These are phyloP conservation scores for Anarhynchus alexandrinus DNA, from an alignment of 2,113 vertebrate species.

Conservation along the genomic window DNA sequence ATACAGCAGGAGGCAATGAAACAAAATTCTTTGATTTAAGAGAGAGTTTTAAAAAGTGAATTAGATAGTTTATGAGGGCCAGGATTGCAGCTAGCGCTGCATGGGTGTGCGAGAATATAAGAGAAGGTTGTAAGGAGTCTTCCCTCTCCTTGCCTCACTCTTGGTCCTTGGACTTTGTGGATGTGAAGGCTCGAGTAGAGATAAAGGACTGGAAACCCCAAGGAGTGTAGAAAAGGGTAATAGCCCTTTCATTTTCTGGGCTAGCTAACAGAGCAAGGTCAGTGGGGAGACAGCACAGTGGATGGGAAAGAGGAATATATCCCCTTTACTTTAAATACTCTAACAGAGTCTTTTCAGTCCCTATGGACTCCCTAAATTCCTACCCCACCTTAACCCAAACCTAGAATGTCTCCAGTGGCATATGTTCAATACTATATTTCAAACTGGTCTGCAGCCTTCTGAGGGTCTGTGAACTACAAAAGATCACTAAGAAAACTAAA, in stretches of 20 bases:
- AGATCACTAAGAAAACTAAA: not conserved
- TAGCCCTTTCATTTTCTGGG: not conserved
- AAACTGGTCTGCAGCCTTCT: not conserved
- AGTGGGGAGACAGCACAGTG: not conserved
- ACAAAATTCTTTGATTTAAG: constrained; percentile 49
- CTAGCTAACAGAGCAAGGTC: not conserved
- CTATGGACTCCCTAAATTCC: not conserved
- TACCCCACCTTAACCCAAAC: not conserved
- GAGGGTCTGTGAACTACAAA: not conserved
- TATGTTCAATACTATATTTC: not conserved
- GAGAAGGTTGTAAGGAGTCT: not conserved
- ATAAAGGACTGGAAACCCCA: not conserved
- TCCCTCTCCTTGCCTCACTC: not conserved
- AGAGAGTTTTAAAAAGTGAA: not conserved
- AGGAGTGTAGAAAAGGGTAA: not conserved
- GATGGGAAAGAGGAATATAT: not conserved
- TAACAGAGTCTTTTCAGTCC: not conserved
- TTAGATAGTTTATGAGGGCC: not conserved
- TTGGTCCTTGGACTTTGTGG: not conserved
- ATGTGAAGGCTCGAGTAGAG: not conserved
- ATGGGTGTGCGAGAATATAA: not conserved
- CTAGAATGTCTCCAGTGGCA: not conserved
- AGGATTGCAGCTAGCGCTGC: not conserved
- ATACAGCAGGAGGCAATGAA: constrained; percentile 46
- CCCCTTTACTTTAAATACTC: not conserved